A percentile compares a stretch with the other conserved stretches of the same genome.
Conservation (phyloP, 2,797 vertebrate species). For the Micropoecilia bifurca region DNA sequence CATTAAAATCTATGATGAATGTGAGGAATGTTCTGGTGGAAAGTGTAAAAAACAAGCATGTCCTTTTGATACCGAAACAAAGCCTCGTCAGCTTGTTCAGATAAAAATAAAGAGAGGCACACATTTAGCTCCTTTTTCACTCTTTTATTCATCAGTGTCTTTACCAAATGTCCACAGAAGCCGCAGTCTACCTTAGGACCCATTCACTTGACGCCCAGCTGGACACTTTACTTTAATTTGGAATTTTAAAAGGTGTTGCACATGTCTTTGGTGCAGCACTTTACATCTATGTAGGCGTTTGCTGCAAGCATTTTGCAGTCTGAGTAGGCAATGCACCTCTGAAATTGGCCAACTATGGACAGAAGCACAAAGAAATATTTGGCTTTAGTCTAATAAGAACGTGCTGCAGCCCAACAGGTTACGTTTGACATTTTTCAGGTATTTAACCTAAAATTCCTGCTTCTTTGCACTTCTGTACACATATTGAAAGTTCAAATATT, state of each 20-base stretch:
- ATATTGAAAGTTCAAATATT: not conserved
- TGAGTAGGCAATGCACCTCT: conserved; percentile 75
- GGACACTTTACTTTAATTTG: not conserved
- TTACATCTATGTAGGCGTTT: conserved; percentile 71
- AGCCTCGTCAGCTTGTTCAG: not conserved
- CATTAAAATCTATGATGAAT: not conserved
- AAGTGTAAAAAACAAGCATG: not conserved
- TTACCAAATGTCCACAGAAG: conserved; percentile 11
- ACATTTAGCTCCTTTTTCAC: not conserved
- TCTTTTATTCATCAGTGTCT: conserved; percentile 34
- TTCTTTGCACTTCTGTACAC: not conserved
- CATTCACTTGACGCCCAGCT: not conserved
- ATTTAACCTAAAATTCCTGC: not conserved
- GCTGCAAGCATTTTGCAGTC: conserved; percentile 71
- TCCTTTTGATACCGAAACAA: not conserved
- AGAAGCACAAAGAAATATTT: not conserved
- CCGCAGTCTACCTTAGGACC: conserved; percentile 8
- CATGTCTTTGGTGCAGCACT: conserved; percentile 73
- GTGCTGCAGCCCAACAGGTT: not conserved
- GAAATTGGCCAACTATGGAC: conserved; percentile 69
- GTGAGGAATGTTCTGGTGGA: not conserved
- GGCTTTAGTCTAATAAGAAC: not conserved
- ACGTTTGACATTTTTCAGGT: not conserved
- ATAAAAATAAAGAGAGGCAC: not conserved
- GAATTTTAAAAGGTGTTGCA: conserved; percentile 73